Evolutionary conservation across 2,113 vertebrate species (phyloP).

Genomic region (Euleptes europaea): DNA sequence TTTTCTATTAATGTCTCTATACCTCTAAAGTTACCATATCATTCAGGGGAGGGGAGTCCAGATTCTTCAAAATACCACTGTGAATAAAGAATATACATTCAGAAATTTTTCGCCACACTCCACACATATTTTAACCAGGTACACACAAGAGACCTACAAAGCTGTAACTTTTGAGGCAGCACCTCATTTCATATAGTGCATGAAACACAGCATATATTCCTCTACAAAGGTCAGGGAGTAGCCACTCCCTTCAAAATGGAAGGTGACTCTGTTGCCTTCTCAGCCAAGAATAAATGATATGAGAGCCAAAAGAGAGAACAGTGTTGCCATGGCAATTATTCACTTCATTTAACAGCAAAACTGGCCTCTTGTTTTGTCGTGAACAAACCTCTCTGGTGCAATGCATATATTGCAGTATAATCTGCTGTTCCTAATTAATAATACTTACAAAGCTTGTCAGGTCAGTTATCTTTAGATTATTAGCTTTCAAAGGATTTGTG

Average conservation of each 20-base stretch:
- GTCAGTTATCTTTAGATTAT: background rate
- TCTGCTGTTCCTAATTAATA: background rate
- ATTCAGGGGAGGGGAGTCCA: background rate
- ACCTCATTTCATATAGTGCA: background rate
- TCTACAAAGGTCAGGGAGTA: background rate
- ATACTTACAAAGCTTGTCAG: background rate
- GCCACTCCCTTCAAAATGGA: slow-evolving; percentile 29
- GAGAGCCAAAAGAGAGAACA: slow-evolving; percentile 48
- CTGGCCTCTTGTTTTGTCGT: slow-evolving; percentile 49
- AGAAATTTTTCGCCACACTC: background rate
- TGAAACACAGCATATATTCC: background rate
- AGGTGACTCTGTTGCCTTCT: slow-evolving; percentile 39
- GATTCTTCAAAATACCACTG: background rate
- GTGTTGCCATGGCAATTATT: slow-evolving; percentile 70
- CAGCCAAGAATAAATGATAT: slow-evolving; percentile 47
- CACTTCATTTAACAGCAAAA: slow-evolving; percentile 65
- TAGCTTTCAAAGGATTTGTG: background rate
- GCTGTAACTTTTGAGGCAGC: slow-evolving; percentile 14
- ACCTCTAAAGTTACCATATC: background rate
- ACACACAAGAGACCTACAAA: background rate
- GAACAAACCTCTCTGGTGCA: slow-evolving; percentile 14
- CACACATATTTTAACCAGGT: background rate
- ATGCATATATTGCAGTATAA: slow-evolving; percentile 19
- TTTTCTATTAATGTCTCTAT: background rate
- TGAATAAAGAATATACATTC: background rate